Conservation (phyloP, 2,888 invertebrate species). For the Dolichomitus sp. region DNA sequence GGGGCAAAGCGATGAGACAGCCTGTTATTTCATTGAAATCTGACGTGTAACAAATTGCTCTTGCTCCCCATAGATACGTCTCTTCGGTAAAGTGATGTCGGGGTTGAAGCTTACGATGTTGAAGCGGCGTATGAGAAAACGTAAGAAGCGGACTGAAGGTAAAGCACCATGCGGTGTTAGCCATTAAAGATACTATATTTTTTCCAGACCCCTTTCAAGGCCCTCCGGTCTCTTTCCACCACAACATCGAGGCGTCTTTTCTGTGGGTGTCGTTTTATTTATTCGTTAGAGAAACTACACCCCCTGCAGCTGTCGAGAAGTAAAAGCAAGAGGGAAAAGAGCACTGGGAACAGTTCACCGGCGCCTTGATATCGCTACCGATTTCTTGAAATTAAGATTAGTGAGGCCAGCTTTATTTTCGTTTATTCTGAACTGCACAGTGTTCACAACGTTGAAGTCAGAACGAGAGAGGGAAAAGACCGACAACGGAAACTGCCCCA, state of each 20-base stretch:
- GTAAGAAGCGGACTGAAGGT: conserved; percentile 32
- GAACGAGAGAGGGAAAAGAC: conserved; percentile 31
- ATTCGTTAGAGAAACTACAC: conserved; percentile 28
- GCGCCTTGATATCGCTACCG: conserved; percentile 58
- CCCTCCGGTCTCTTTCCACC: conserved; percentile 9
- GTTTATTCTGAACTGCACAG: conserved; percentile 60
- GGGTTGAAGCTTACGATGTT: conserved; percentile 36
- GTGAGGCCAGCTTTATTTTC: conserved; percentile 69
- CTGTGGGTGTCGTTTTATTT: conserved; percentile 46
- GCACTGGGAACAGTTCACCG: conserved; percentile 27
- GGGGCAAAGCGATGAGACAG: conserved; percentile 72
- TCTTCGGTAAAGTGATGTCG: conserved; percentile 37
- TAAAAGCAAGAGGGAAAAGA: conserved; percentile 4
- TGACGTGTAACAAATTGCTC: conserved; percentile 77
- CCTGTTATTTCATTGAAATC: conserved; percentile 76
- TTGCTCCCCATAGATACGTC: conserved; percentile 62
- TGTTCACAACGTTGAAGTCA: conserved; percentile 21
- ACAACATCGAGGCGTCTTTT: conserved; percentile 12
- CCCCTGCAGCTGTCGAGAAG: conserved; percentile 25
- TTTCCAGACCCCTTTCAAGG: conserved; percentile 36
- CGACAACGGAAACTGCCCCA: conserved; percentile 69
- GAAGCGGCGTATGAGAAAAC: conserved; percentile 2
- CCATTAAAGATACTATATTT: conserved; percentile 58
- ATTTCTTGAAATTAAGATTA: conserved; percentile 68
- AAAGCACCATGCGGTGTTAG: conserved; percentile 41